Evolutionary conservation across 2,888 invertebrate species (phyloP), one percentile per base, ranked within the genome.

Genomic region (Cheilosia scutellata): DNA sequence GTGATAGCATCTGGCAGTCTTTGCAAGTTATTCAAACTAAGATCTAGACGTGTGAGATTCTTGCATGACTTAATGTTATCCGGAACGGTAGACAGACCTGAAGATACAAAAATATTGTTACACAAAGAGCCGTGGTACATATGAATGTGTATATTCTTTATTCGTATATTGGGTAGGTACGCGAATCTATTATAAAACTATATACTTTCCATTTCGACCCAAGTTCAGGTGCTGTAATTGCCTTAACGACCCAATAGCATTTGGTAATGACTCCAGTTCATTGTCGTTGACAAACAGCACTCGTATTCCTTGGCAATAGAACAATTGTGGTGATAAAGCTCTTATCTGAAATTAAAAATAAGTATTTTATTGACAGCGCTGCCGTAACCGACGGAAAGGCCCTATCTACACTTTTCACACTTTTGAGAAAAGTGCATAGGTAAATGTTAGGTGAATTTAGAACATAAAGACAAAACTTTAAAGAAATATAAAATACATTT

Each of bases 1-100:
- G 97, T 98, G 88, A 98, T 95, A 82, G 97, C 96, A 93, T 98
- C 98, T n/a, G 98, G 98, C 79, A 98, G 94, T 91, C 96, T 96
- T 91, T 97, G 97, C 88, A 98, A 93, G 63, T 97, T 97, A 93
- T 98, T 98, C 82, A 97, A 96, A 93, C 98, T 98, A 88, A 97
- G 95, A 93, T 98, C 97, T 91, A 98, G 93, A 88, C 95, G 94
- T 87, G 94, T 94, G 89, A 98, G 94, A 92, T 96, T 96, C 92
- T 96, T 97, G 91, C 98, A 96, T 89, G 96, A 95, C 92, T 97
- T 97, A 92, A 98, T 96, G 90, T 95, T 96, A 89, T 97, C 97
- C 78, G 98, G 97, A 91, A 98, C 95, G 89, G 95, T 95, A 84
- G 95, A 95, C 90, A 98, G 94, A 87, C 95, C 96, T 95, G 89